Evolutionary conservation across 2,113 vertebrate genomes (phyloP), one percentile per base, ranked within the genome.

Genomic region (Pithys albifrons): DNA sequence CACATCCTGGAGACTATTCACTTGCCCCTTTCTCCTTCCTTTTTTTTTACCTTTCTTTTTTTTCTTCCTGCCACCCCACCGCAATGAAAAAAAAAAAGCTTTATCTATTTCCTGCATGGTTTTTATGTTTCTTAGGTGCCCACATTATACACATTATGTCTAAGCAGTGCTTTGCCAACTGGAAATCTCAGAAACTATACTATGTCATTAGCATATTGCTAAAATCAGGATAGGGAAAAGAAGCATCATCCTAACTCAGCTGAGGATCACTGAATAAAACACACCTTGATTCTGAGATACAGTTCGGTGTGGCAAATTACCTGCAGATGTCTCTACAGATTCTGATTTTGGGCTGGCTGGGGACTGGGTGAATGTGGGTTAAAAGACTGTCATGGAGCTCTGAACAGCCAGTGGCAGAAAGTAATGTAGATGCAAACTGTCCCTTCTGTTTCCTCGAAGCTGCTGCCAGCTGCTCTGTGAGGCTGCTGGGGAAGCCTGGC

Each of bases 241-340:
- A 81, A 78, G 2, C 5, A 24, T 39, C 33, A n/a, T n/a, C 20
- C 2, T 66, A 59, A 39, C 14, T 58, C n/a, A 62, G 6, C 13
- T 3, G 2, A 51, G 27, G 12, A 33, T 51, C 19, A 51, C 9
- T 0, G 0, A 49, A 52, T 45, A 58, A 82, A 64, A 28, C 9
- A 24, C 4, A 8, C 5, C 7, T 72, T 35, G 20, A 54, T 54
- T 11, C 17, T 69, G 41, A 85, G 55, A 64, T 59, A 43, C 24
- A 49, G 25, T 27, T 77, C 14, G 31, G 28, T 19, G 4, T 24
- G 22, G 14, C 6, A 27, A 35, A 57, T 62, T 77, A 33, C 24
- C 28, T 27, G 1, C 7, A 5, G 8, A 1, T 87, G 5, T 61
- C 22, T 91, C 55, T 29, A 22, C 29, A 78, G 12, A 19, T 89